Evolutionary conservation across 2,113 vertebrate genomes (phyloP), one percentile per base, ranked within the genome.

Genomic region (Cygnus atratus): DNA sequence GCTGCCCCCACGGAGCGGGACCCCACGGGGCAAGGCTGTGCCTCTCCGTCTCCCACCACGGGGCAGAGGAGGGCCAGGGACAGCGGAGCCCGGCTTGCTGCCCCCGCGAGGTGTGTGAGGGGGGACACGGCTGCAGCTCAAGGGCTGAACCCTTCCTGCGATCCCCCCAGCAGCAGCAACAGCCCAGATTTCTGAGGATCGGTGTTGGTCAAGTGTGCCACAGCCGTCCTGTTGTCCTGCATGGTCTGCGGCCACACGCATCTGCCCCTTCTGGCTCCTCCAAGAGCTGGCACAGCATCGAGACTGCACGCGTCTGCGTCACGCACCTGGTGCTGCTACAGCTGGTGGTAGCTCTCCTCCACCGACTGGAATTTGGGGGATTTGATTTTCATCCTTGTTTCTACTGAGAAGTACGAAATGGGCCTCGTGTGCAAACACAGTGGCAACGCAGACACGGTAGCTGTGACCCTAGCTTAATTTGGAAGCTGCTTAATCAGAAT

Each of bases 401-500:
- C 35, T 57, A 57, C 43, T 52, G 33, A 55, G 41, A 67, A 85
- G 72, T 77, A 84, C 59, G 74, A 90, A 77, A 65, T 78, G 84
- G 55, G n/a, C 50, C 59, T 80, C 55, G 26, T 59, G 41, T 16
- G 26, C 58, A 20, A 35, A 35, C n/a, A 48, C 33, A n/a, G 25
- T 78, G 28, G 50, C 83, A 87, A 75, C 13, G 37, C 73, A 87
- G 61, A 72, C 87, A 35, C 13, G 33, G 58, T 89, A 84, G 57
- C 78, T 79, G 55, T 50, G 87, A 58, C 68, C 22, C 29, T 76
- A 46, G 41, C 55, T 85, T 83, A 29, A 80, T 89, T 74, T 82
- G 50, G 67, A 85, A 91, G 62, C 91, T 85, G 54, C 81, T 93
- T 91, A 74, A 65, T 92, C 31, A 19, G 50, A 84, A 84, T 84